Evolutionary conservation across 2,888 invertebrate species (phyloP), one percentile per base, ranked within the genome.

Genomic region (Aplocera efformata): DNA sequence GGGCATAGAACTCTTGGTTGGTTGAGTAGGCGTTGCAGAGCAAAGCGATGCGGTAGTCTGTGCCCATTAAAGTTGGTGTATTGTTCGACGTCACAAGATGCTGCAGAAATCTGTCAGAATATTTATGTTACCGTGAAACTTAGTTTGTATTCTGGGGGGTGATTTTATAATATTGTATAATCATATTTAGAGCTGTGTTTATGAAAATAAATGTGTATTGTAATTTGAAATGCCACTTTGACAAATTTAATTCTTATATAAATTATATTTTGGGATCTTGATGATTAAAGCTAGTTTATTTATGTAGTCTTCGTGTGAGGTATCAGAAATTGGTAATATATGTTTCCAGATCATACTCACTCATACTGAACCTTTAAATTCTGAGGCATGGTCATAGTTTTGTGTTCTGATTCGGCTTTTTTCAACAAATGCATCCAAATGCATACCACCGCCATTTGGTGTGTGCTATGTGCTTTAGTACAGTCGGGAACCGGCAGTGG

Each of bases 341-440:
- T 7, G 7, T 7, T 1, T 27, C 35, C 34, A 27, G 27, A n/a
- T 28, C 32, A 49, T 43, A 86, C 90, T 80, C 85, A 95, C 92
- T 96, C 96, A 64, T 95, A 92, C 68, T 96, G 96, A 42, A 92
- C 91, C 79, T 94, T 94, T 6, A 97, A 86, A 27, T 95, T 94
- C 54, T 92, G 91, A 0, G 97, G 96, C 70, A 97, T 91, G 0
- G 94, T 93, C 66, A 96, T 92, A 53, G 93, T 94, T 49, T 93
- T 91, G 63, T 94, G 94, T 69, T 97, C 97, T 1, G 93, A 90
- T 71, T 96, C 95, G 0, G 98, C 98, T 82, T 98, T 98, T 72
- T 96, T 97, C 58, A 97, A 90, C 45, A 98, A 89, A 81, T 98
- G 98, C 73, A 98, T 96, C 98, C 98, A 98, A 71, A 98, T 98